A percentile compares a stretch with the other conserved stretches of the same genome.
phyloP scores from a whole-genome alignment of 2,113 vertebrate species.

The Phylloscopus whistleri region DNA sequence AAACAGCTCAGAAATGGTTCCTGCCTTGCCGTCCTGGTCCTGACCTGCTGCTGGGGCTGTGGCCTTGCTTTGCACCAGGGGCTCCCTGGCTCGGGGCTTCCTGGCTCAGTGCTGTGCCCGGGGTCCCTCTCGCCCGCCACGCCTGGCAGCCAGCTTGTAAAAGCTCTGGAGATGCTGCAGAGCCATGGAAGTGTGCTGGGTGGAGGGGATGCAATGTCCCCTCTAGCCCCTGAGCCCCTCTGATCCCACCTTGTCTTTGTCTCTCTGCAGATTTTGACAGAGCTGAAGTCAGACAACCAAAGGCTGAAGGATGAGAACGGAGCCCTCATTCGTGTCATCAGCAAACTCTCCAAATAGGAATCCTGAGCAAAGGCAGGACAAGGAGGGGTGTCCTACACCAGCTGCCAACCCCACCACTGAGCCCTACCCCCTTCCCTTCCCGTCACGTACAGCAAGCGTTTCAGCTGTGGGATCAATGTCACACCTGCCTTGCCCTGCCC shows the following conservation, averaged over 20 bases:
- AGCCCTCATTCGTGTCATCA: slow-evolving; percentile 97
- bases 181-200: neutral
- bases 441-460: slow-evolving; percentile 5
- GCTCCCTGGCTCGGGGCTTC: neutral
- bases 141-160: neutral
- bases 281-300: slow-evolving; percentile 97
- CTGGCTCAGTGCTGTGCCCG: neutral
- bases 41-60: neutral
- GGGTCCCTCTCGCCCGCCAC: neutral
- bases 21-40: neutral
- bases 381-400: slow-evolving; percentile 34
- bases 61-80: neutral
- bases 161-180: neutral
- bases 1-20: neutral
- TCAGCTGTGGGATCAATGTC: slow-evolving; percentile 43
- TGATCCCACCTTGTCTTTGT: neutral
- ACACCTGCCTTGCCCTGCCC: slow-evolving; percentile 15
- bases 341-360: slow-evolving; percentile 95
- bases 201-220: neutral
- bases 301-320: slow-evolving; percentile 97
- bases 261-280: slow-evolving; percentile 84
- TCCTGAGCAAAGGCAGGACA: neutral
- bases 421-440: slow-evolving; percentile 13
- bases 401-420: slow-evolving; percentile 8
- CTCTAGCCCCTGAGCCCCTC: neutral